Percentiles rank a stretch among this genome's conserved stretches.
phyloP scores from a whole-genome alignment of 2,113 vertebrate species.

The Progne subis region DNA sequence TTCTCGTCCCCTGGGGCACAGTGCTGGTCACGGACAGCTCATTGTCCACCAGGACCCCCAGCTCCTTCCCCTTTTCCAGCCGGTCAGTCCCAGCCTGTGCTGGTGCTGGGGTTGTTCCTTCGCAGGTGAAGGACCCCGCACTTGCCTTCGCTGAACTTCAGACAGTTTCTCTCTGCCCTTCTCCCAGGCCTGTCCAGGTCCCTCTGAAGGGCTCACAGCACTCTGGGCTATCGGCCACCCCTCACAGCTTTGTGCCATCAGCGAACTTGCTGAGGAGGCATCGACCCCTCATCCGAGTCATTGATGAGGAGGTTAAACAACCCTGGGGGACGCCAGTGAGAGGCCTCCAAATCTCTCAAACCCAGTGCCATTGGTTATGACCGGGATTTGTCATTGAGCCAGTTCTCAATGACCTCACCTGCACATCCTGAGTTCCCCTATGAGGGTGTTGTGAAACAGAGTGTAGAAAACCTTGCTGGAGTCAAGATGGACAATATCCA shows the following conservation, averaged over 20 bases:
- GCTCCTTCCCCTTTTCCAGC: too few relatives aligned
- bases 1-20: too few relatives aligned
- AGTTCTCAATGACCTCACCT: neutral
- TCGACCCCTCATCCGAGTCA: neutral
- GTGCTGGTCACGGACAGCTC: too few relatives aligned
- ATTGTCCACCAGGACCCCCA: too few relatives aligned
- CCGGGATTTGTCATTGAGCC: neutral
- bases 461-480: neutral
- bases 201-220: neutral
- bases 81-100: too few relatives aligned
- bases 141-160: neutral
- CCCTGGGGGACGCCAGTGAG: neutral
- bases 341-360: too few relatives aligned
- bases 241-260: neutral
- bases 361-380: neutral
- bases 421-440: neutral
- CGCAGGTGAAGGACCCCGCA: too few relatives aligned
- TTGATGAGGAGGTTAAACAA: neutral
- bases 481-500: neutral
- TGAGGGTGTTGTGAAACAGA: neutral
- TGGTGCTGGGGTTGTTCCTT: too few relatives aligned
- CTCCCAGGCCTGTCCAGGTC: neutral
- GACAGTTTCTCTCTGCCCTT: neutral
- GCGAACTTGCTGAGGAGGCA: neutral
- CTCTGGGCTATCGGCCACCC: neutral